These are phyloP conservation scores for Myrmecobius fasciatus DNA, from an alignment of 2,113 vertebrate species.

Conservation along the genomic window DNA sequence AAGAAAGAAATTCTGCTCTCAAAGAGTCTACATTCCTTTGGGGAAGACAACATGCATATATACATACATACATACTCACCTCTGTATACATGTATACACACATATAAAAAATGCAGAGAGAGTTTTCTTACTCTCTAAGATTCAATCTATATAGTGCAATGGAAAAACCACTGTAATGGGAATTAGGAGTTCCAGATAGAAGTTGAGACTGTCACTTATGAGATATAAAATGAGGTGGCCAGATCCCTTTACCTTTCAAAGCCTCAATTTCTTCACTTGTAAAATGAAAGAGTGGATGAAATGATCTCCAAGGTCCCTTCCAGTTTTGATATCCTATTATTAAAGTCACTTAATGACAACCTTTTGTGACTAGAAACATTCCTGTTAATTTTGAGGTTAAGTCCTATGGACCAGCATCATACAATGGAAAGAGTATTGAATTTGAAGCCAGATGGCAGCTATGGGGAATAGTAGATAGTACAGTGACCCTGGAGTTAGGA, in stretches of 20 bases:
- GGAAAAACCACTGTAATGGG: background rate
- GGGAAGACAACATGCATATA: background rate
- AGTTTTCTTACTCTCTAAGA: background rate
- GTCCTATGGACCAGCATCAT: background rate
- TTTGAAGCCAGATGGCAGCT: background rate
- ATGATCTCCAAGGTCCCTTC: background rate
- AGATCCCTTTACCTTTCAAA: background rate
- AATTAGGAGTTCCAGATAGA: background rate
- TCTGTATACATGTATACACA: background rate
- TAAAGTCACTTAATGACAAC: background rate
- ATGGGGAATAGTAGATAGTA: background rate
- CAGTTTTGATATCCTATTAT: background rate
- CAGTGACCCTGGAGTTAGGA: background rate
- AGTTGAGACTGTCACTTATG: background rate
- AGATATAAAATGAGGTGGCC: background rate
- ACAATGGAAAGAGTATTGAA: background rate
- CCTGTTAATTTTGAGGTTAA: background rate
- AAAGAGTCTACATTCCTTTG: background rate
- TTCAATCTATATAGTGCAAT: background rate
- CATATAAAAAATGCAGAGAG: background rate
- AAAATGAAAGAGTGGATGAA: background rate
- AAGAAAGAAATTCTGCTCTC: background rate
- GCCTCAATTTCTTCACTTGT: background rate
- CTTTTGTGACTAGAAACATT: background rate
- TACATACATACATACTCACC: background rate